These are phyloP conservation scores for Pipra filicauda DNA, from an alignment of 2,113 vertebrate genomes.

Conservation along the genomic window DNA sequence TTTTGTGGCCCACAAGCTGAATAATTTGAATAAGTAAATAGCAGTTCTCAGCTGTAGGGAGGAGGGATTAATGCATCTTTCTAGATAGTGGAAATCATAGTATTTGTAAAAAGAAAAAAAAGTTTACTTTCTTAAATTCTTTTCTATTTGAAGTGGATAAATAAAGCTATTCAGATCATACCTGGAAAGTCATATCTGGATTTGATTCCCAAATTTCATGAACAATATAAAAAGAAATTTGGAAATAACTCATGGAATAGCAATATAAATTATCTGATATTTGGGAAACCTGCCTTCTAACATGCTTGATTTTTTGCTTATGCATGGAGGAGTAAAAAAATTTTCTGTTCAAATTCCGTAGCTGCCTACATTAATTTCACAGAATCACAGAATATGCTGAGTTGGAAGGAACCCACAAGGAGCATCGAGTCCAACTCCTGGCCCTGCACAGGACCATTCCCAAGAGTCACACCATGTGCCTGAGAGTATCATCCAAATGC, in stretches of 20 bases:
- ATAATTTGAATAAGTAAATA: not conserved
- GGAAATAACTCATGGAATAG: not conserved
- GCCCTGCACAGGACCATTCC: not conserved
- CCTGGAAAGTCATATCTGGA: not conserved
- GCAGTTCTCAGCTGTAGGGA: rapidly evolving
- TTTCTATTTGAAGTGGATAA: not conserved
- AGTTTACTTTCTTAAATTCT: not conserved
- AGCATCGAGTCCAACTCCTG: not conserved
- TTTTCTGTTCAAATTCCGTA: not conserved
- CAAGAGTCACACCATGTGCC: not conserved
- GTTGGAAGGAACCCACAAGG: not conserved
- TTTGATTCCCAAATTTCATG: not conserved
- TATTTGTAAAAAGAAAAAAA: not conserved
- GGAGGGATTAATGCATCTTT: not conserved
- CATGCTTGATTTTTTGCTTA: not conserved
- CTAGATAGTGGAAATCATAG: not conserved
- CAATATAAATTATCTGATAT: not conserved
- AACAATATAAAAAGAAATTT: not conserved
- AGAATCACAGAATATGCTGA: not conserved
- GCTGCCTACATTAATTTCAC: not conserved
- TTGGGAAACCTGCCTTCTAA: not conserved
- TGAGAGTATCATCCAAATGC: not conserved
- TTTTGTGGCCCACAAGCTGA: not conserved
- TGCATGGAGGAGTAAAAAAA: not conserved
- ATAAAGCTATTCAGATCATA: not conserved